Evolutionary conservation across 2,113 vertebrate genomes (phyloP).

Genomic region (Trichechus manatus): DNA sequence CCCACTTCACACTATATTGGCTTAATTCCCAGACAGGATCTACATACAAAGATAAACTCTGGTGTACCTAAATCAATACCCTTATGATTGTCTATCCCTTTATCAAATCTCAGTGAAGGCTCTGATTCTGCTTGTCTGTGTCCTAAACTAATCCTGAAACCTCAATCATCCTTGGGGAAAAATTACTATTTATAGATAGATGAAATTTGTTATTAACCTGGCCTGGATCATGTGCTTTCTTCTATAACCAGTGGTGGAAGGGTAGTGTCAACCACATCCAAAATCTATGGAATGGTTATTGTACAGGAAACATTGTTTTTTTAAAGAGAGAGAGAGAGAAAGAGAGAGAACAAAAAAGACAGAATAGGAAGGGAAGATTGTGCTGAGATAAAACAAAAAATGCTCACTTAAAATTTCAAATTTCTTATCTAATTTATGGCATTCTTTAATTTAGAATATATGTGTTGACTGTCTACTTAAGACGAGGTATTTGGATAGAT

Average conservation of each 20-base stretch:
- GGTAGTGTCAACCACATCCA: background rate
- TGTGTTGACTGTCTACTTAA: background rate
- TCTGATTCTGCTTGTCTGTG: background rate
- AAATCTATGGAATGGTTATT: background rate
- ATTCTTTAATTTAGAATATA: background rate
- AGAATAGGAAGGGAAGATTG: rapidly evolving
- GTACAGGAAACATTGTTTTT: background rate
- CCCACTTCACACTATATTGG: background rate
- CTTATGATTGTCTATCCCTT: background rate
- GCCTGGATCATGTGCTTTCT: background rate
- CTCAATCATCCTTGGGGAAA: background rate
- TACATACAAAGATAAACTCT: background rate
- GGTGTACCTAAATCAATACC: background rate
- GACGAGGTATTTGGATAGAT: background rate
- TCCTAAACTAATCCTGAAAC: background rate
- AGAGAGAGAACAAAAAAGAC: rapidly evolving
- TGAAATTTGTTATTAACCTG: background rate
- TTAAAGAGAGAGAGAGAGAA: background rate
- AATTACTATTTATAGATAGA: background rate
- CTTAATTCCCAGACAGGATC: background rate
- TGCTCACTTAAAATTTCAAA: background rate
- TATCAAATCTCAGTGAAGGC: background rate
- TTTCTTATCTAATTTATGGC: background rate
- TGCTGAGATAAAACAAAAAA: background rate
- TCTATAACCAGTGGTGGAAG: background rate